Percentiles rank a stretch among this genome's conserved stretches.
Conservation (phyloP, 1,140 invertebrate genomes). For the Tribolium madens region DNA sequence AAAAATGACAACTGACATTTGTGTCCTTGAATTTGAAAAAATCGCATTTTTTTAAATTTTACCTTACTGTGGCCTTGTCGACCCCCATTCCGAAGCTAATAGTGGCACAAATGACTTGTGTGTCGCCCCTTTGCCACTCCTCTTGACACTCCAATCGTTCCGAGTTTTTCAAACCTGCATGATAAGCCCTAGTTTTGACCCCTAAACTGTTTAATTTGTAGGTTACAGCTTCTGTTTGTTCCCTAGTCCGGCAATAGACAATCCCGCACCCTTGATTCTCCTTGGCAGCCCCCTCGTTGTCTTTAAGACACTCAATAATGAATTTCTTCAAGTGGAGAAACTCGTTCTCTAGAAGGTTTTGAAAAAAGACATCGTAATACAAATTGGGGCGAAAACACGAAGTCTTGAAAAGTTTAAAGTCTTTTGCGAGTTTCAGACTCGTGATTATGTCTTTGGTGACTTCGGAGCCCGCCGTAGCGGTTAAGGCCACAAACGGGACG, state of each 20-base stretch:
- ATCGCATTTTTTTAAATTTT: too few species aligned
- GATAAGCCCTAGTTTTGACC: conserved; percentile 78
- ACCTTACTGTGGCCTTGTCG: conserved; percentile 92
- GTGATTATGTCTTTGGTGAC: conserved; percentile 78
- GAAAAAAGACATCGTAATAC: conserved; percentile 88
- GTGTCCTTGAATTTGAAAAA: too few species aligned
- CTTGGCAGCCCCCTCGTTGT: conserved; percentile 67
- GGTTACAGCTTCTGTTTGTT: conserved; percentile 81
- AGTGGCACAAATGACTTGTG: conserved; percentile 89
- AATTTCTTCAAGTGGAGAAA: conserved; percentile 82
- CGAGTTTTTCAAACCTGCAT: conserved; percentile 77
- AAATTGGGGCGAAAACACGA: conserved; percentile 86
- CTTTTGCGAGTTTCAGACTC: conserved; percentile 74
- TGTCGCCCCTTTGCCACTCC: conserved; percentile 82
- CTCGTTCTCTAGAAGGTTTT: conserved; percentile 83
- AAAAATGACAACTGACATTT: too few species aligned
- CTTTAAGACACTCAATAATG: conserved; percentile 70
- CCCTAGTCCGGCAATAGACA: conserved; percentile 91
- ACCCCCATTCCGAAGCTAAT: conserved; percentile 99
- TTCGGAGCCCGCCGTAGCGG: conserved; percentile 90
- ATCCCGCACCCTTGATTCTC: conserved; percentile 75
- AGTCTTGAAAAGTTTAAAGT: conserved; percentile 71
- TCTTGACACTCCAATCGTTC: conserved; percentile 79
- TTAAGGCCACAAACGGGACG: conserved; percentile 91
- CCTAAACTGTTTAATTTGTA: conserved; percentile 74